Percentiles rank a stretch among this genome's conserved stretches.
phyloP scores from a whole-genome alignment of 2,797 vertebrate genomes.

The Macrochelys suwanniensis region DNA sequence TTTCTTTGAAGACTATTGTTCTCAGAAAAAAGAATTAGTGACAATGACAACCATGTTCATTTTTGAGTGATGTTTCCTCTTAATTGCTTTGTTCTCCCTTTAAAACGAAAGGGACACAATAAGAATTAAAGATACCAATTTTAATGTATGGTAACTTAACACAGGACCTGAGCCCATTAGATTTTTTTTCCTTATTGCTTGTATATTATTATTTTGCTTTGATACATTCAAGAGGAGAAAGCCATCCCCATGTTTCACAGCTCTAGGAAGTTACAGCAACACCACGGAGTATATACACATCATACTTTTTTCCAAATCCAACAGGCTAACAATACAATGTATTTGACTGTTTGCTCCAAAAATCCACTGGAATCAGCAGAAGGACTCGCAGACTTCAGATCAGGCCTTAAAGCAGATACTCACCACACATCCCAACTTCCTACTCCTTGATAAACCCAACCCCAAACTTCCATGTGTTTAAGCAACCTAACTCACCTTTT shows the following conservation, averaged over 20 bases:
- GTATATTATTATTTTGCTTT: not conserved
- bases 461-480: not conserved
- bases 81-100: not conserved
- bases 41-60: not conserved
- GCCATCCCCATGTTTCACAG: fast-evolving
- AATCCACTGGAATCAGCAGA: not conserved
- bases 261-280: not conserved
- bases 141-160: not conserved
- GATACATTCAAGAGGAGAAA: not conserved
- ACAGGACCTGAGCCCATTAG: fast-evolving
- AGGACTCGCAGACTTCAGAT: not conserved
- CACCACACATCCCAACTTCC: not conserved
- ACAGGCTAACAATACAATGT: not conserved
- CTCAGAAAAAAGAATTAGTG: not conserved
- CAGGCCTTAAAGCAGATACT: fast-evolving
- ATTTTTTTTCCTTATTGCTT: not conserved
- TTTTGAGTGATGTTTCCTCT: not conserved
- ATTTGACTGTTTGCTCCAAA: not conserved
- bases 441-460: not conserved
- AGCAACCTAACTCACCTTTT: not conserved
- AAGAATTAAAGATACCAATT: constrained; percentile 2
- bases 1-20: not conserved
- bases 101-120: not conserved
- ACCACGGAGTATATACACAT: fast-evolving
- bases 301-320: not conserved